These are phyloP conservation scores for Carollia perspicillata DNA, from an alignment of 2,113 vertebrate species.

Conservation along the genomic window DNA sequence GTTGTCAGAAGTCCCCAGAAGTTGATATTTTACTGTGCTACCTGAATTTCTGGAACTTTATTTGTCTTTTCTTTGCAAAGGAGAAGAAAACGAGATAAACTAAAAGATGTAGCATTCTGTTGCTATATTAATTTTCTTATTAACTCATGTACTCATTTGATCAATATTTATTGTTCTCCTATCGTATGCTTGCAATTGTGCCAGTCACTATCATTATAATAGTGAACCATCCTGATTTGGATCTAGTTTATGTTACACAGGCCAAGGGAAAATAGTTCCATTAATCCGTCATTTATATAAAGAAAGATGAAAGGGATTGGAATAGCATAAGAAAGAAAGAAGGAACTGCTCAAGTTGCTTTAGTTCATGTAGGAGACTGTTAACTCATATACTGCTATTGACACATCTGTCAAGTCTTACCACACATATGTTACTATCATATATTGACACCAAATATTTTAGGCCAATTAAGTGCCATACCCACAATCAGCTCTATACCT, in stretches of 20 bases:
- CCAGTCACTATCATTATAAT: not conserved
- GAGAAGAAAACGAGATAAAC: constrained; percentile 22
- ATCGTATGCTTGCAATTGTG: not conserved
- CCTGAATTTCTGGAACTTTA: not conserved
- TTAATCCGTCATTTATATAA: not conserved
- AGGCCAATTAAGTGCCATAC: not conserved
- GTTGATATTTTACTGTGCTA: constrained; percentile 54
- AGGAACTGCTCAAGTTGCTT: not conserved
- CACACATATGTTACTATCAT: not conserved
- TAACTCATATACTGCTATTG: not conserved
- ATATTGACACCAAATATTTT: not conserved
- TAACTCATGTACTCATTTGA: not conserved
- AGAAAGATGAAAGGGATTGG: not conserved
- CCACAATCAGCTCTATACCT: not conserved
- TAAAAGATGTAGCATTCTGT: not conserved
- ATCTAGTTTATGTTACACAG: not conserved
- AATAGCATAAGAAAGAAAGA: not conserved
- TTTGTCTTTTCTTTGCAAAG: not conserved
- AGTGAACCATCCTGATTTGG: not conserved
- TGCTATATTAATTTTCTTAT: not conserved
- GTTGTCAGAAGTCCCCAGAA: constrained; percentile 48
- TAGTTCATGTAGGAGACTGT: not conserved
- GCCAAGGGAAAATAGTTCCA: not conserved
- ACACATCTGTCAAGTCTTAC: not conserved
- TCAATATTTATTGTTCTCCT: not conserved